Evolutionary conservation across 2,888 invertebrate species (phyloP), one percentile per base, ranked within the genome.

Genomic region (Agrenia bidenticulata): DNA sequence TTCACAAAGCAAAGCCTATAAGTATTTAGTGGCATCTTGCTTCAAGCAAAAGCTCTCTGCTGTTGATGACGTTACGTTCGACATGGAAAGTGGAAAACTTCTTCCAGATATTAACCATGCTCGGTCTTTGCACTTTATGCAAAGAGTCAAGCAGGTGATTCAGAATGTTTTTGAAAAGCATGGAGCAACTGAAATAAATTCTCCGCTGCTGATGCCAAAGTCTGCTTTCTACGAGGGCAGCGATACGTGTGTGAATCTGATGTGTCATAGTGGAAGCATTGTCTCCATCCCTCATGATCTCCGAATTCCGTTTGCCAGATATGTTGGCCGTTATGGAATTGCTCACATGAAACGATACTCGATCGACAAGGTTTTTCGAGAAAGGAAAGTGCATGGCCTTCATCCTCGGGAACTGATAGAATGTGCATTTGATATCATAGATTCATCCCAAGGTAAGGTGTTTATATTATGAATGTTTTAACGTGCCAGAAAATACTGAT

Each of bases 381-480:
- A 93, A 78, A 87, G 88, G 74, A 77, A 82, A 76, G 80, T 82
- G 7, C 80, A 80, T 69, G 92, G 92, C 0, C 89, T 90, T 77
- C 93, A 94, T 81, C 97, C 97, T 0, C 85, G 89, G 69, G 94
- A 96, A 81, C 84, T 91, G 19, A 87, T 88, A 63, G 94, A 95
- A 80, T 94, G 94, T 80, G 92, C 92, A 1, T 95, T 95, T 80
- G 97, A 97, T 80, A 91, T 97, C 66, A 89, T 96, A 32, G 89
- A 90, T 2, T 87, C 92, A 1, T 86, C 83, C 66, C 83, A 85
- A 64, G 88, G 88, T 83, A 79, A 77, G 74, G 66, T 49, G 42
- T 24, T 19, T 23, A n/a, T 27, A 26, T 51, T 19, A 49, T 13
- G 7, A 49, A 19, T 19, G n/a, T 17, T 13, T 13, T 49, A 17